Conservation (phyloP, 2,888 invertebrate species). For the Plagodis dolabraria region DNA sequence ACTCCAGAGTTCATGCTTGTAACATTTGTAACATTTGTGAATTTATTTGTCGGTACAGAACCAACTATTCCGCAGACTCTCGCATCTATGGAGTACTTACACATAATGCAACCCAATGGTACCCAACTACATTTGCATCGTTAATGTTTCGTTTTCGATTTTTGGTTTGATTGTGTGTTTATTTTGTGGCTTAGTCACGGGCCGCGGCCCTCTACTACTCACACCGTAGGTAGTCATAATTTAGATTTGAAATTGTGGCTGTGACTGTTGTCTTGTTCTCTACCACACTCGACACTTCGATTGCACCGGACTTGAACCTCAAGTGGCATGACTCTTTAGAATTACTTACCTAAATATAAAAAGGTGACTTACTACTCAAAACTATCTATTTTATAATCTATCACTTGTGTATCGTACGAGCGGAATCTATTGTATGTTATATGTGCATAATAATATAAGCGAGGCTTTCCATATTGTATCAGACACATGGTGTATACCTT, state of each 20-base stretch:
- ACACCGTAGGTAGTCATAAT: slow-evolving; percentile 58
- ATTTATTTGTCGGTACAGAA: slow-evolving; percentile 82
- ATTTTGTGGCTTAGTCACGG: slow-evolving; percentile 53
- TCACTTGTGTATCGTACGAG: slow-evolving; percentile 62
- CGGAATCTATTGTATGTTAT: slow-evolving; percentile 63
- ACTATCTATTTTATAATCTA: slow-evolving; percentile 79
- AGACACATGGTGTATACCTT: slow-evolving; percentile 55
- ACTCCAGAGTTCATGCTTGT: slow-evolving; percentile 65
- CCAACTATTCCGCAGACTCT: slow-evolving; percentile 81
- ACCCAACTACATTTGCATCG: slow-evolving; percentile 75
- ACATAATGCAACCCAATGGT: slow-evolving; percentile 83
- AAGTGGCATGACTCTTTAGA: slow-evolving; percentile 67
- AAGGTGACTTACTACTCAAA: slow-evolving; percentile 91
- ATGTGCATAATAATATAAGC: slow-evolving; percentile 68
- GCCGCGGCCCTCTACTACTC: slow-evolving; percentile 44
- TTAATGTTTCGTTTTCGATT: slow-evolving; percentile 54
- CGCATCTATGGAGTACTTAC: slow-evolving; percentile 83
- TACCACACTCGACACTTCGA: slow-evolving; percentile 41
- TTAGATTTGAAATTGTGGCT: slow-evolving; percentile 76
- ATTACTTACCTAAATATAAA: slow-evolving; percentile 47
- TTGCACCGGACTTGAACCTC: slow-evolving; percentile 37
- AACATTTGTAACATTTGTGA: slow-evolving; percentile 78
- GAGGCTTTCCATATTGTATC: slow-evolving; percentile 74
- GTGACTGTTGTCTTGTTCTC: slow-evolving; percentile 68
- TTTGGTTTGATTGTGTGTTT: slow-evolving; percentile 46